Evolutionary conservation across 2,113 vertebrate genomes (phyloP).

Genomic region (Callocephalon fimbriatum): DNA sequence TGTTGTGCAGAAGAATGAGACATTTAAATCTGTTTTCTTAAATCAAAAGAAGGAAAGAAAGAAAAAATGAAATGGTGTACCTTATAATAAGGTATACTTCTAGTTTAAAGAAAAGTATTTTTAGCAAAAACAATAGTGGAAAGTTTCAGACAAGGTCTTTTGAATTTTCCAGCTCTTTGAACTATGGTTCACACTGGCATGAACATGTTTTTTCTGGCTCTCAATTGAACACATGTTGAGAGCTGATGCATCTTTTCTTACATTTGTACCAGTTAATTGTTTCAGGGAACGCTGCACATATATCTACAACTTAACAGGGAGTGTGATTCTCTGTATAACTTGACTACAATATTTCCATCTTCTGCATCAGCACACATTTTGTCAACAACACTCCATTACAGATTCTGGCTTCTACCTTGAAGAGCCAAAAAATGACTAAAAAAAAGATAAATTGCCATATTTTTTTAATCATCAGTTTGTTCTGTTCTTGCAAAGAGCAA

Average conservation of each 20-base stretch:
- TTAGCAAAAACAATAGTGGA: constrained; percentile 52
- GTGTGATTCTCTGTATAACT: neutral
- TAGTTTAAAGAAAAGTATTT: constrained; percentile 38
- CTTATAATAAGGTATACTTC: neutral
- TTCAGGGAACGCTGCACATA: neutral
- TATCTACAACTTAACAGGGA: neutral
- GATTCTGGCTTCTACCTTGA: neutral
- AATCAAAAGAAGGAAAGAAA: neutral
- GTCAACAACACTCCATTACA: neutral
- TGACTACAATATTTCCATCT: neutral
- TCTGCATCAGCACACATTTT: neutral
- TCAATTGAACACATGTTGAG: neutral
- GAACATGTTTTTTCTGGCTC: constrained; percentile 43
- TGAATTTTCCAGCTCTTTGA: constrained; percentile 60
- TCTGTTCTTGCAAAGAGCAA: neutral
- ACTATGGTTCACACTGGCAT: constrained; percentile 35
- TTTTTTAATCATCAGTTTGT: neutral
- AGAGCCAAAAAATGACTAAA: neutral
- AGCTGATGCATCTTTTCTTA: constrained; percentile 33
- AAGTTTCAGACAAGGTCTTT: constrained; percentile 34
- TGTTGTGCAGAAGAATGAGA: neutral
- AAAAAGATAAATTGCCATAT: neutral
- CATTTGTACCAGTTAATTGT: constrained; percentile 6
- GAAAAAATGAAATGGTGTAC: neutral
- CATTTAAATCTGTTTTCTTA: neutral